Percentiles rank a stretch among this genome's conserved stretches.
These are phyloP conservation scores for Lissocephala sabroskyi DNA, from an alignment of 2,888 invertebrate genomes.

Conservation along the genomic window DNA sequence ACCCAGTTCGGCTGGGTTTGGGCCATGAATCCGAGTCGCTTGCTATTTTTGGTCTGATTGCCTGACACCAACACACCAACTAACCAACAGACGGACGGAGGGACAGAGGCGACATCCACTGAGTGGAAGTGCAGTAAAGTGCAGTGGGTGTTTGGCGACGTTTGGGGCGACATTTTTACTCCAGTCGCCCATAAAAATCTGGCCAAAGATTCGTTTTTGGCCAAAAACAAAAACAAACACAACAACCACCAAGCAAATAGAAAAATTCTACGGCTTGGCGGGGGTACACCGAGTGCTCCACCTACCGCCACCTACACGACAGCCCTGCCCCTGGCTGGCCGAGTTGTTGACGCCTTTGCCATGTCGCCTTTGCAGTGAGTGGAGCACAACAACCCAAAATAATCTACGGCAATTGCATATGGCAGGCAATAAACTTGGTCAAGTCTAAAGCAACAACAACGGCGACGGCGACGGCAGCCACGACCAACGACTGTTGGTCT, in stretches of 20 bases:
- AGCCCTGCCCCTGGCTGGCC: neutral
- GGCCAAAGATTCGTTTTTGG: constrained; percentile 22
- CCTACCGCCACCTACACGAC: neutral
- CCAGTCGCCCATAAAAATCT: constrained; percentile 17
- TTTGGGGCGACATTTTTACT: neutral
- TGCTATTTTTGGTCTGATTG: constrained; percentile 22
- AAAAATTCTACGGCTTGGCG: too few relatives aligned
- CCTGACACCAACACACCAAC: neutral
- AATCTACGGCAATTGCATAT: constrained; percentile 65
- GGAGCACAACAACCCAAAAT: constrained; percentile 26
- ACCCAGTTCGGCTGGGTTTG: neutral
- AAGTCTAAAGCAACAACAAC: constrained; percentile 45
- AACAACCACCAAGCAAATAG: too few relatives aligned
- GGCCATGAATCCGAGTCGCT: neutral
- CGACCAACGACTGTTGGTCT: too few relatives aligned
- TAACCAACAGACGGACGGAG: too few relatives aligned
- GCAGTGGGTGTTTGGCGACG: neutral
- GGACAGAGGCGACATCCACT: too few relatives aligned
- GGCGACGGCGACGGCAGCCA: constrained; percentile 7
- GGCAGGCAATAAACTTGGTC: constrained; percentile 66
- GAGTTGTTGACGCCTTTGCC: constrained; percentile 37
- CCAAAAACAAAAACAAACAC: neutral
- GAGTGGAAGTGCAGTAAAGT: neutral
- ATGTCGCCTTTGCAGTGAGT: constrained; percentile 19
- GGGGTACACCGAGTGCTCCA: neutral